Evolutionary conservation across 2,113 vertebrate genomes (phyloP), one percentile per base, ranked within the genome.

Genomic region (Bostrychus sinensis): DNA sequence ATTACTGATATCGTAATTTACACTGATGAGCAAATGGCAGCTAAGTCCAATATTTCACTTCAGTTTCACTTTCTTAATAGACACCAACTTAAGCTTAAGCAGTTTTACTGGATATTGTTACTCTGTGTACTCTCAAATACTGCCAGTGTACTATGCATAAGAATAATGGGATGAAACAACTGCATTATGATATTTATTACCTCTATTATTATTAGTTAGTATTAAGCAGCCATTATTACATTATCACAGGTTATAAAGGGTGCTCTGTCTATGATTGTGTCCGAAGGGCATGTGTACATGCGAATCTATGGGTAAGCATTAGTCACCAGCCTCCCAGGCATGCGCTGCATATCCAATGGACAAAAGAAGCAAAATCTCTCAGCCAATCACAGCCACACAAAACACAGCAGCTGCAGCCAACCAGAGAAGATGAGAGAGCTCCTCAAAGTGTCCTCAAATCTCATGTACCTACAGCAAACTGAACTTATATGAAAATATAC

Each of bases 381-480:
- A 84, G 80, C 72, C 82, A 80, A 75, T 78, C 70, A 82, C 74
- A 84, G 79, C 81, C 85, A 78, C 17, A 69, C 61, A 82, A 68
- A 84, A 85, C 70, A 65, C 78, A 86, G 86, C 78, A 82, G 74
- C 74, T 72, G 77, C 73, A 90, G 81, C 77, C 79, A 78, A 41
- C 57, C 70, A 75, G 65, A 80, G 66, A 50, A 19, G 30, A 75
- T 51, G 45, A 78, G 41, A 57, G 32, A 34, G 26, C 38, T 22
- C 26, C 20, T 46, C 32, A 16, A 13, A 58, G 20, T 13, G 43
- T 16, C 36, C 22, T 62, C 28, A 34, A 36, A 13, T 34, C 20
- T 62, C n/a, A n/a, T 30, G 14, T 42, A n/a, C n/a, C n/a, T 38
- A 38, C 37, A 42, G 7, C 7, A 14, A 46, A 48, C 45, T 14